phyloP scores from a whole-genome alignment of 2,888 invertebrate genomes.

The Dorcus parallelipipedus region DNA sequence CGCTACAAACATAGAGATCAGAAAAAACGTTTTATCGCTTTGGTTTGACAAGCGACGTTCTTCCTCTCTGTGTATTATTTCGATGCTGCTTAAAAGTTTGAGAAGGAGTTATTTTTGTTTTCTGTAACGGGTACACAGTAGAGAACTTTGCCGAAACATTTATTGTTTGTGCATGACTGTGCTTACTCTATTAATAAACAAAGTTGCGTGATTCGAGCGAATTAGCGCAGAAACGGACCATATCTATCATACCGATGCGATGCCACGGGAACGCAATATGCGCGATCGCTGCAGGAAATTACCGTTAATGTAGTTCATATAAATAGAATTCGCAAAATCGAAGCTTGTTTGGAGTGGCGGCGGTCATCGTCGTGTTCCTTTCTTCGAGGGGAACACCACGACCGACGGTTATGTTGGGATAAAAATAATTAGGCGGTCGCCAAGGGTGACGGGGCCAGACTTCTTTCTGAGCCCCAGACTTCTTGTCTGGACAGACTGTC shows the following conservation, averaged over 20 bases:
- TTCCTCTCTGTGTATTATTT: too few species aligned
- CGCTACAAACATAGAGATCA: too few species aligned
- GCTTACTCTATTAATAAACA: slow-evolving; percentile 13
- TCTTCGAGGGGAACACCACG: not conserved
- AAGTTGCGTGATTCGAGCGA: not conserved
- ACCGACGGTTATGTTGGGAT: not conserved
- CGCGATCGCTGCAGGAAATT: not conserved
- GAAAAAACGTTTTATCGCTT: too few species aligned
- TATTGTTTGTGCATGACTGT: slow-evolving; percentile 20
- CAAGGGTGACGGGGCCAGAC: not conserved
- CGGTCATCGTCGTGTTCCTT: not conserved
- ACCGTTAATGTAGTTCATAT: not conserved
- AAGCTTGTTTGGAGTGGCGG: not conserved
- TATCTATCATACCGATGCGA: too few species aligned
- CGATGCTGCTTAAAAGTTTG: too few species aligned
- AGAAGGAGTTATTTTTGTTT: too few species aligned
- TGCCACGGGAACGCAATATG: too few species aligned
- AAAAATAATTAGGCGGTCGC: not conserved
- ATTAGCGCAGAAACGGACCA: not conserved
- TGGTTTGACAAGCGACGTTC: too few species aligned
- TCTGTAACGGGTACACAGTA: not conserved
- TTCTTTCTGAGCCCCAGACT: too few species aligned
- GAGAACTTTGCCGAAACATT: slow-evolving; percentile 6
- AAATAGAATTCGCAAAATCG: not conserved
- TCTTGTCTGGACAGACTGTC: not conserved